Evolutionary conservation across 2,888 invertebrate genomes (phyloP), one percentile per base, ranked within the genome.

Genomic region (Lottia gigantea): DNA sequence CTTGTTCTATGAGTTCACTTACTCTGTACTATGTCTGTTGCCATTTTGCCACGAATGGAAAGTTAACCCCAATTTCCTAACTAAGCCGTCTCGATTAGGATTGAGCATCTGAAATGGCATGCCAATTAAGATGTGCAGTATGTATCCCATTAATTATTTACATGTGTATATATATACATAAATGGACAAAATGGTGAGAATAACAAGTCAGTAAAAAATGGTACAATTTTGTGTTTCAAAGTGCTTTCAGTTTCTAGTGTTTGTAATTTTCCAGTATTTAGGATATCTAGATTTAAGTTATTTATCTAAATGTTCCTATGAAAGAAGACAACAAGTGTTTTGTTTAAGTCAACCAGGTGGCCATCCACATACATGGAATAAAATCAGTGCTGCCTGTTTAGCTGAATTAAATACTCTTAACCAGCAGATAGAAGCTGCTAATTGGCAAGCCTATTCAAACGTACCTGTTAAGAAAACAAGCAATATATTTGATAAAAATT

Each of bases 301-400:
- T 46, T 86, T 95, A 80, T 91, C 93, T 0, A 91, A 92, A 81
- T 92, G 92, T 82, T 92, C 93, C 62, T 85, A 89, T 26, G 66
- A 76, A 0, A 90, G 94, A 79, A 91, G 95, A 65, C 87, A 90
- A 77, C 89, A 92, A 71, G 90, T 95, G 62, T 95, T 93, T 84
- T 83, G 82, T 72, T 77, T 87, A 16, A 86, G 86, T 67, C 86
- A 84, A 68, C 85, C 86, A 73, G 87, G 87, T 25, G 95, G 95
- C 46, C 95, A 95, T 88, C 95, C 96, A 0, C 93, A 94, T 83
- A 95, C 94, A 83, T 96, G 96, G 96, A 94, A 93, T 82, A 91
- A 91, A 76, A 87, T 95, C 14, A 64, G 91, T 40, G 66, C 92
- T 72, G 92, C 92, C 79, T 92, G 93, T 84, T 86, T 94, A 14